Evolutionary conservation across 2,113 vertebrate genomes (phyloP), one percentile per base, ranked within the genome.

Genomic region (Arizona elegans): DNA sequence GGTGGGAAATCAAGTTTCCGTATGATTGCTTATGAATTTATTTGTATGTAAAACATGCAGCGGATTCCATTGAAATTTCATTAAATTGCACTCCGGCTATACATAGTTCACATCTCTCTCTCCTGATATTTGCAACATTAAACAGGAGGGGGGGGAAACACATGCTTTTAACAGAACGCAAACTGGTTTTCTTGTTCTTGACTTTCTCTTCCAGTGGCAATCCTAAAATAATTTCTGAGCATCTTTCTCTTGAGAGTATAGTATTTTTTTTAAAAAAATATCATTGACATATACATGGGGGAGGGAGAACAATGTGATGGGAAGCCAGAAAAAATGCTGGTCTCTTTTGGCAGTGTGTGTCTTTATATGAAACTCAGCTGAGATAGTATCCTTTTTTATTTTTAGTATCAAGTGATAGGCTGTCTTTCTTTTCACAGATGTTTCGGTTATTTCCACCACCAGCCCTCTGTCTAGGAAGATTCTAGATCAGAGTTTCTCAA

Each of bases 11-110:
- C 93, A 52, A 94, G 93, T 96, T 96, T 95, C 95, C 94, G 33
- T 93, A 90, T 93, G 93, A 90, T 92, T 95, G 93, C 93, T 94
- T 62, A 90, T 93, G 94, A 94, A 24, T 95, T 95, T 95, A 92
- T 92, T 95, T 97, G 87, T 95, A 70, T 95, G 93, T 95, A 94
- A 96, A 96, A 95, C 94, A 91, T 95, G 92, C 24, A 3, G 15
- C 95, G 93, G 86, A 9, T 92, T 96, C 95, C 95, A 86, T 96
- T 96, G 96, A 97, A 97, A 96, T 90, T 95, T 43, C 0, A 93
- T 95, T 96, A 96, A 96, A 96, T 95, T 95, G 91, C 59, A 90
- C 89, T 96, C 95, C 95, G 58, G 81, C 47, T 93, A 93, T 52
- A 91, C 93, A 95, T 96, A 95, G 86, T 94, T 95, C 96, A 96